These are phyloP conservation scores for Dicrostonyx torquatus DNA, from an alignment of 2,797 vertebrate genomes.

Conservation along the genomic window DNA sequence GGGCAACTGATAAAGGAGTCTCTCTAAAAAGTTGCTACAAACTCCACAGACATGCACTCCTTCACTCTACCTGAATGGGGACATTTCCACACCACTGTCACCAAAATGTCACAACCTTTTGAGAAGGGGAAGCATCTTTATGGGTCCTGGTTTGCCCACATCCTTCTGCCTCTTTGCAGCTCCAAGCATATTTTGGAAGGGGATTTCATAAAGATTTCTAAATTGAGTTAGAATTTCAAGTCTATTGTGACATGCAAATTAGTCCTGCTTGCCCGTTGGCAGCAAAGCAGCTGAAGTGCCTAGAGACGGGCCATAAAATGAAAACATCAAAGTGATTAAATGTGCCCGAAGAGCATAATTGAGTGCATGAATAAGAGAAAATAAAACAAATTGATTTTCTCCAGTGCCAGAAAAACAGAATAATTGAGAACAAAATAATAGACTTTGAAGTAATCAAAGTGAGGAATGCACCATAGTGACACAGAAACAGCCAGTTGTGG, in stretches of 20 bases:
- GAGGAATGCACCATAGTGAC: slow-evolving; percentile 78
- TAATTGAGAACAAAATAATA: slow-evolving; percentile 81
- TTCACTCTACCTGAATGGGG: background rate
- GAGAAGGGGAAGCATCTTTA: slow-evolving; percentile 58
- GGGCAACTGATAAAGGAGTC: slow-evolving; percentile 4
- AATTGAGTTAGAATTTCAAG: slow-evolving; percentile 80
- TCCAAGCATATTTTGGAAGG: slow-evolving; percentile 71
- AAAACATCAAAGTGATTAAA: slow-evolving; percentile 81
- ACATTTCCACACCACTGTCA: slow-evolving; percentile 20
- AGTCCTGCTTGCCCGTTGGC: slow-evolving; percentile 77
- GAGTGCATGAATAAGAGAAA: slow-evolving; percentile 82
- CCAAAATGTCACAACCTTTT: slow-evolving; percentile 44
- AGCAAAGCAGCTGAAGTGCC: slow-evolving; percentile 77
- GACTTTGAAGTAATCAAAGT: slow-evolving; percentile 81
- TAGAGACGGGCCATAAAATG: slow-evolving; percentile 79
- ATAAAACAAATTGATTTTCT: slow-evolving; percentile 83
- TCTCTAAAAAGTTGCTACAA: background rate
- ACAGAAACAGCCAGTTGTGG: slow-evolving; percentile 78
- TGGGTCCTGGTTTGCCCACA: slow-evolving; percentile 47
- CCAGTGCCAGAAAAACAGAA: slow-evolving; percentile 81
- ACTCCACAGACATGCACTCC: background rate
- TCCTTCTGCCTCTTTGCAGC: slow-evolving; percentile 68
- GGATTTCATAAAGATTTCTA: slow-evolving; percentile 78
- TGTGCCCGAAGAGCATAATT: slow-evolving; percentile 79
- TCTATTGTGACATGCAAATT: slow-evolving; percentile 80